These are phyloP conservation scores for Colletes latitarsis DNA, from an alignment of 1,140 invertebrate species.

Conservation along the genomic window DNA sequence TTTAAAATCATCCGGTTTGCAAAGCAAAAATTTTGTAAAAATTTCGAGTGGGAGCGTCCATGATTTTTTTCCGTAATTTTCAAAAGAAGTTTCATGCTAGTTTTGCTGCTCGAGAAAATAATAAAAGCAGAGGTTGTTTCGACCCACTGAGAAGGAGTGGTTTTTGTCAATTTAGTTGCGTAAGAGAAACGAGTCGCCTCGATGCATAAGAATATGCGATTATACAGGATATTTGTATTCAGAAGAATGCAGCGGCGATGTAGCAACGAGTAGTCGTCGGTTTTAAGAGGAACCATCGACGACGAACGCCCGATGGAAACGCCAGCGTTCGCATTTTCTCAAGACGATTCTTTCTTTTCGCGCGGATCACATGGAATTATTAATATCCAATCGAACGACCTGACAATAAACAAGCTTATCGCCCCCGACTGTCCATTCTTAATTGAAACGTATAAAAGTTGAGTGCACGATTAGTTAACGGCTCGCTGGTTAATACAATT, in stretches of 20 bases:
- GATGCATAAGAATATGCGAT: neutral
- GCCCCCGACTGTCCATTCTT: slow-evolving; percentile 16
- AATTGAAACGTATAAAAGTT: slow-evolving; percentile 11
- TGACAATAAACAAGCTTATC: slow-evolving; percentile 52
- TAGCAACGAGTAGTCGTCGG: neutral
- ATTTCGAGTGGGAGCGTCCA: no score
- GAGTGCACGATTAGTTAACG: neutral
- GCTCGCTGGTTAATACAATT: neutral
- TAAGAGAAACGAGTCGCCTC: neutral
- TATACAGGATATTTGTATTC: slow-evolving; percentile 18
- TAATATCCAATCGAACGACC: slow-evolving; percentile 43
- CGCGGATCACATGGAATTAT: slow-evolving; percentile 32
- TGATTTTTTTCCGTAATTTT: no score
- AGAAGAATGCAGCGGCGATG: slow-evolving; percentile 16
- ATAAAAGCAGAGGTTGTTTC: no score
- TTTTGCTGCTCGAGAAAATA: no score
- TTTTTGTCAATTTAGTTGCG: neutral
- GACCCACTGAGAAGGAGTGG: no score
- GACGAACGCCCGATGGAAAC: neutral
- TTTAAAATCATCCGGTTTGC: no score
- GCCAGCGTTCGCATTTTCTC: neutral
- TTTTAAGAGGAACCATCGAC: neutral
- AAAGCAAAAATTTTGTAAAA: no score
- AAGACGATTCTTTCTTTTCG: slow-evolving; percentile 6
- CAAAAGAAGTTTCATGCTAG: no score